These are phyloP conservation scores for Cephalopachus bancanus DNA, from an alignment of 2,797 vertebrate genomes.

Conservation along the genomic window DNA sequence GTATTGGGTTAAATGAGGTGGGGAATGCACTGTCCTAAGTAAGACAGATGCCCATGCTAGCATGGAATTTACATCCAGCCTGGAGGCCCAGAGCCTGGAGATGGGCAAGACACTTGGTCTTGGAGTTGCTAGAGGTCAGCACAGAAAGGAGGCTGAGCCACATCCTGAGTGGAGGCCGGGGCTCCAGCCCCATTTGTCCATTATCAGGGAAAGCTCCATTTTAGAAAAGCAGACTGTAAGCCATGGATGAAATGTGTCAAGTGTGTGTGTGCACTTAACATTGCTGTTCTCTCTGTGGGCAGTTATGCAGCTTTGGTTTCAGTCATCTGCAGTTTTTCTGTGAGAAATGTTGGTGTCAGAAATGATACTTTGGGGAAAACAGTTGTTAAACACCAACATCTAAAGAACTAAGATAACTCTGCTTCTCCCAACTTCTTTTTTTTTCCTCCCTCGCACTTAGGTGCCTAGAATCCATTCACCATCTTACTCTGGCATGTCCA, in stretches of 20 bases:
- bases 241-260: neutral
- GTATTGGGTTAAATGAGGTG: neutral
- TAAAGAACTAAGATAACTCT: neutral
- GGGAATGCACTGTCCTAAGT: neutral
- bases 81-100: neutral
- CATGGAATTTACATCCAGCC: neutral
- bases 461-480: neutral
- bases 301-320: neutral
- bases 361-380: no score
- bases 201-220: neutral
- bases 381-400: neutral
- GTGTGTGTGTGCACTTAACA: neutral
- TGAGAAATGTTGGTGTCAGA: conserved; percentile 13
- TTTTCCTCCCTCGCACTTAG: rapidly evolving
- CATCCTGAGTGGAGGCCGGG: neutral
- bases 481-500: neutral
- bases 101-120: neutral
- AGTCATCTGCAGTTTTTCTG: neutral
- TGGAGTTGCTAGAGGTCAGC: neutral
- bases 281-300: neutral
- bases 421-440: neutral
- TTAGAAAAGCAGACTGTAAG: neutral
- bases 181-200: neutral
- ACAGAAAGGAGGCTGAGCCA: neutral
- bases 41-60: neutral